Percentiles rank a stretch among this genome's conserved stretches.
Evolutionary conservation across 1,140 invertebrate species (phyloP).

Genomic region (Eriosoma lanigerum): DNA sequence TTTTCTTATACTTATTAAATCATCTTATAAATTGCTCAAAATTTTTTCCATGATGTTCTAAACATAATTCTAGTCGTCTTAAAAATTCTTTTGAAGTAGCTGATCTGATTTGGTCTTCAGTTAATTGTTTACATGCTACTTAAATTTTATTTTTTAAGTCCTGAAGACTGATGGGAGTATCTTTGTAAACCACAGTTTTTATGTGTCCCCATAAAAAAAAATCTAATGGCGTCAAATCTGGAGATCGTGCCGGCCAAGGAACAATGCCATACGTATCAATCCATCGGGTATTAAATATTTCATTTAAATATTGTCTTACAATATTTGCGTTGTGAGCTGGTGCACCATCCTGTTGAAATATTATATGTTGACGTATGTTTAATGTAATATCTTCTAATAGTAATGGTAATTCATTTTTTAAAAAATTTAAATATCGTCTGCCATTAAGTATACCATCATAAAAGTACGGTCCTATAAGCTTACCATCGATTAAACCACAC

Average conservation of each 20-base stretch:
- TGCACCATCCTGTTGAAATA: slow-evolving; percentile 53
- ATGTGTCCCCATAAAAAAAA: slow-evolving; percentile 54
- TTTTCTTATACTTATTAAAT: too few relatives aligned
- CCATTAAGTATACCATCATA: too few relatives aligned
- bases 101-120: neutral
- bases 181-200: neutral
- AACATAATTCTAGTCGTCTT: neutral
- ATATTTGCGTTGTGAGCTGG: slow-evolving; percentile 55
- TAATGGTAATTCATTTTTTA: too few relatives aligned
- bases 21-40: neutral
- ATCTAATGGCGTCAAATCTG: slow-evolving; percentile 57
- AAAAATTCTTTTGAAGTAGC: neutral
- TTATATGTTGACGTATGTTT: too few relatives aligned
- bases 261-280: slow-evolving; percentile 56
- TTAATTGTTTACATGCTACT: neutral
- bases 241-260: slow-evolving; percentile 56
- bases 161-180: neutral
- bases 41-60: neutral
- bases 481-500: too few relatives aligned
- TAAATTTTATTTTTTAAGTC: neutral
- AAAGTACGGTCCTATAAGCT: too few relatives aligned
- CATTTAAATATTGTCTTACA: slow-evolving; percentile 52
- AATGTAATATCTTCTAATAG: too few relatives aligned
- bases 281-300: slow-evolving; percentile 51
- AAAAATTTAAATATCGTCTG: too few relatives aligned